These are phyloP conservation scores for Triplophysa siluroides DNA, from an alignment of 2,113 vertebrate species.

Conservation along the genomic window DNA sequence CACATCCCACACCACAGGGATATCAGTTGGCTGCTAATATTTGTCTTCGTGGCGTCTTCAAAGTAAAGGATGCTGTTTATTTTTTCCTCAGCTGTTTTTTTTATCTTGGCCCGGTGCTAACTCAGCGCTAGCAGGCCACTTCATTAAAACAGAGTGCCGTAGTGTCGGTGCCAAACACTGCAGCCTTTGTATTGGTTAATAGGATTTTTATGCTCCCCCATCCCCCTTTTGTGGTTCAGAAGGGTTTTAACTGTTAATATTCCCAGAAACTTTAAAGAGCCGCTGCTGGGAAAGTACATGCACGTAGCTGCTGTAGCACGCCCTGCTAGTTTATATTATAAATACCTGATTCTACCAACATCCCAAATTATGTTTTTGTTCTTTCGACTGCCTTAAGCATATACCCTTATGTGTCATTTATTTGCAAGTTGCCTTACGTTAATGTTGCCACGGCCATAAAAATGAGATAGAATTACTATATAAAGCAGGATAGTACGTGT, in stretches of 20 bases:
- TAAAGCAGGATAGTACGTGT: not conserved
- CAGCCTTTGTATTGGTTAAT: slow-evolving; percentile 71
- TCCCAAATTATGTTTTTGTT: not conserved
- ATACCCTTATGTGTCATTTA: not conserved
- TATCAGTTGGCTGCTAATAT: slow-evolving; percentile 9
- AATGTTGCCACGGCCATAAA: not conserved
- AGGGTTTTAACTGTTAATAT: slow-evolving; percentile 68
- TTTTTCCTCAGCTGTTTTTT: slow-evolving; percentile 38
- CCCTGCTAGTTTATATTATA: slow-evolving; percentile 42
- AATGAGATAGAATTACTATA: not conserved
- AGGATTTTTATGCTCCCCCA: slow-evolving; percentile 69
- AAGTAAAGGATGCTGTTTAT: slow-evolving; percentile 11
- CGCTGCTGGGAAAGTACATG: slow-evolving; percentile 57
- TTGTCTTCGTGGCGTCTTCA: slow-evolving; percentile 50
- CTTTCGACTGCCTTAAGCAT: not conserved
- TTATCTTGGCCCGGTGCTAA: slow-evolving; percentile 49
- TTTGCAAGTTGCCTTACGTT: not conserved
- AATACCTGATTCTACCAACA: not conserved
- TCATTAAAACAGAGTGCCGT: slow-evolving; percentile 54
- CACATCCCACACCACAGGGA: not conserved
- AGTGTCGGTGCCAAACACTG: slow-evolving; percentile 64
- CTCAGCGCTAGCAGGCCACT: slow-evolving; percentile 56
- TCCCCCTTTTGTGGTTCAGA: slow-evolving; percentile 61
- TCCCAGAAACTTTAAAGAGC: slow-evolving; percentile 50
- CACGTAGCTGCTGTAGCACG: slow-evolving; percentile 51